Percentiles rank a stretch among this genome's conserved stretches.
phyloP scores from a whole-genome alignment of 2,113 vertebrate species.

The Channa argus region DNA sequence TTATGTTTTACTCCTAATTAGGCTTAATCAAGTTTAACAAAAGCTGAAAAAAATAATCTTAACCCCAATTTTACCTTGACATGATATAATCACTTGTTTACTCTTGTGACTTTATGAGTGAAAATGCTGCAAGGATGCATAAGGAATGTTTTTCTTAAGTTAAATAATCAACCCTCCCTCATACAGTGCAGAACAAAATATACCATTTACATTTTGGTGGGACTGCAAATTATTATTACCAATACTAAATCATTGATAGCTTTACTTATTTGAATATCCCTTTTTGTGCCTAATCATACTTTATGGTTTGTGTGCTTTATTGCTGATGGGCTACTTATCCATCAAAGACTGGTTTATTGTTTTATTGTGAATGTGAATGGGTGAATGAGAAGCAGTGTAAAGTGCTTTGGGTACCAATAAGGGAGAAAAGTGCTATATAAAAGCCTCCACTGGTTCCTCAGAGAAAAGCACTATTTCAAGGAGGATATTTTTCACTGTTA shows the following conservation, averaged over 20 bases:
- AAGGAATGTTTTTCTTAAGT: neutral
- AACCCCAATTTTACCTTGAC: neutral
- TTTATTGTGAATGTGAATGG: constrained; percentile 1
- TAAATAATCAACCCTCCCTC: neutral
- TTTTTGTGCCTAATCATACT: constrained; percentile 17
- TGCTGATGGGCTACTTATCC: constrained; percentile 27
- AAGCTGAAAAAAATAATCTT: neutral
- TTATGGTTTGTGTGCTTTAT: neutral
- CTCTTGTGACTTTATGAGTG: neutral
- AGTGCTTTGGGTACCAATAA: too few relatives aligned
- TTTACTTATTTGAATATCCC: neutral
- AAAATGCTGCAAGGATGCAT: neutral
- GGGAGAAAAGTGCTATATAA: too few relatives aligned
- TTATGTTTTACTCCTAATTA: neutral
- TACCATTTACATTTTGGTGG: neutral
- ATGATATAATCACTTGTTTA: constrained; percentile 11
- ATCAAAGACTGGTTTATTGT: constrained; percentile 10
- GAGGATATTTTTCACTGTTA: constrained; percentile 56
- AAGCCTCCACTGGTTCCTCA: neutral
- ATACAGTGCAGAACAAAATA: neutral
- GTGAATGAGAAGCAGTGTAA: too few relatives aligned
- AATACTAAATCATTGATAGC: neutral
- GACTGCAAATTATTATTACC: neutral
- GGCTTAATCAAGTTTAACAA: neutral
- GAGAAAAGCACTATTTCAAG: constrained; percentile 49